phyloP scores from a whole-genome alignment of 2,888 invertebrate species.

The Lepidocyrtoides sp. region DNA sequence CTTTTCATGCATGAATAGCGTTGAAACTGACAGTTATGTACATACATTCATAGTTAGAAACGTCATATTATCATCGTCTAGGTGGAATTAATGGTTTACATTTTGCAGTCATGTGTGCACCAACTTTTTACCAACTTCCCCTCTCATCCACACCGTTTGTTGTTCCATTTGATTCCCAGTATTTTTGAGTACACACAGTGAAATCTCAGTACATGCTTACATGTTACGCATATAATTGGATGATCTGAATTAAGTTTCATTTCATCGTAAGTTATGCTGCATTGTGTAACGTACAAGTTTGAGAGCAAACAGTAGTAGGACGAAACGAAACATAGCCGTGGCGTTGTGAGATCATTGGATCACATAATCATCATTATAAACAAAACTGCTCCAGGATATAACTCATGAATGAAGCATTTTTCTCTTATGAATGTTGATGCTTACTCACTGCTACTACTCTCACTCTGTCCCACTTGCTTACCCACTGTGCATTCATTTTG shows the following conservation, averaged over 20 bases:
- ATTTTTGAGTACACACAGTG: neutral
- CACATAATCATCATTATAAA: conserved; percentile 70
- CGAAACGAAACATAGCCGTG: neutral
- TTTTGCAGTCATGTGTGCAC: neutral
- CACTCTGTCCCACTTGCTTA: conserved; percentile 25
- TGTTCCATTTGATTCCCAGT: neutral
- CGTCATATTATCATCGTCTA: conserved; percentile 16
- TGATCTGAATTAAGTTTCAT: conserved; percentile 31
- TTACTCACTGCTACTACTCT: no score
- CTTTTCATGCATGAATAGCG: conserved; percentile 71
- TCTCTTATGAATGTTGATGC: no score
- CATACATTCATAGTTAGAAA: conserved; percentile 2
- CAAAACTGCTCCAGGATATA: conserved; percentile 67
- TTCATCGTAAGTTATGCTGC: neutral
- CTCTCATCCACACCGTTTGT: conserved; percentile 21
- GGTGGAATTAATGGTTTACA: neutral
- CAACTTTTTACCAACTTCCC: conserved; percentile 4
- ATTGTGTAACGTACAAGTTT: conserved; percentile 28
- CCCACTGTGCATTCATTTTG: conserved; percentile 52
- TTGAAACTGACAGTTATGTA: conserved; percentile 66
- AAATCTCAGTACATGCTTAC: conserved; percentile 32
- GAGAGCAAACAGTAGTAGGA: neutral
- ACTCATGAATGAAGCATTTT: conserved; percentile 44
- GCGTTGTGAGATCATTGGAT: conserved; percentile 69
- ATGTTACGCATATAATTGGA: conserved; percentile 35